Evolutionary conservation across 2,113 vertebrate genomes (phyloP).

Genomic region (Ammodytes marinus): DNA sequence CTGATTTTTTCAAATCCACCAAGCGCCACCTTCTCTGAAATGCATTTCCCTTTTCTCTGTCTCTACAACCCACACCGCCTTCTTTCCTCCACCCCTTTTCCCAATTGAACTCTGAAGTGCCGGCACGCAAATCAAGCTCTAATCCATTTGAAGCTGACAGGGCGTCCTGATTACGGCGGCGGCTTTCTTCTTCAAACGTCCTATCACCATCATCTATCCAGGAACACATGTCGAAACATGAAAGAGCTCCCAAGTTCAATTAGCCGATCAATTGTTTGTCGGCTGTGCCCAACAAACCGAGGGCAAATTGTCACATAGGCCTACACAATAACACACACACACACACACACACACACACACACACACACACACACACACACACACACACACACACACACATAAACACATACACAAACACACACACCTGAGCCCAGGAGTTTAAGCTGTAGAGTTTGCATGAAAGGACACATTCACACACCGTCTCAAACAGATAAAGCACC

Average conservation of each 20-base stretch:
- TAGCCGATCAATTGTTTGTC: slow-evolving; percentile 79
- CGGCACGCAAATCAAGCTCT: slow-evolving; percentile 73
- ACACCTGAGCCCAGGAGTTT: slow-evolving; percentile 58
- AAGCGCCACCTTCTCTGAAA: slow-evolving; percentile 64
- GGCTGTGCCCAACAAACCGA: slow-evolving; percentile 66
- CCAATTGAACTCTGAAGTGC: slow-evolving; percentile 75
- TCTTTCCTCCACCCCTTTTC: slow-evolving; percentile 54
- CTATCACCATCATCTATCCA: slow-evolving; percentile 68
- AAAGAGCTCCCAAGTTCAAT: slow-evolving; percentile 80
- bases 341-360: too few relatives aligned
- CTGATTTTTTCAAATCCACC: slow-evolving; percentile 57
- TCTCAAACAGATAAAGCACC: slow-evolving; percentile 17
- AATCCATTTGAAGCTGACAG: slow-evolving; percentile 84
- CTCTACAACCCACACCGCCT: slow-evolving; percentile 54
- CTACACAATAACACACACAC: too few relatives aligned
- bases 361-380: too few relatives aligned
- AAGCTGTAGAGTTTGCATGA: slow-evolving; percentile 30
- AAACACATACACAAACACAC: background rate
- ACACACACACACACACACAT: slow-evolving; percentile 16
- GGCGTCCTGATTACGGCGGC: slow-evolving; percentile 77
- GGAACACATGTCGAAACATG: slow-evolving; percentile 81
- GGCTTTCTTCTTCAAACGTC: slow-evolving; percentile 84
- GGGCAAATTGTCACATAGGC: slow-evolving; percentile 65
- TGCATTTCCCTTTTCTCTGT: slow-evolving; percentile 68
- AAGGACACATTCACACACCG: slow-evolving; percentile 21